Evolutionary conservation across 2,113 vertebrate species (phyloP).

Genomic region (Gobius niger): DNA sequence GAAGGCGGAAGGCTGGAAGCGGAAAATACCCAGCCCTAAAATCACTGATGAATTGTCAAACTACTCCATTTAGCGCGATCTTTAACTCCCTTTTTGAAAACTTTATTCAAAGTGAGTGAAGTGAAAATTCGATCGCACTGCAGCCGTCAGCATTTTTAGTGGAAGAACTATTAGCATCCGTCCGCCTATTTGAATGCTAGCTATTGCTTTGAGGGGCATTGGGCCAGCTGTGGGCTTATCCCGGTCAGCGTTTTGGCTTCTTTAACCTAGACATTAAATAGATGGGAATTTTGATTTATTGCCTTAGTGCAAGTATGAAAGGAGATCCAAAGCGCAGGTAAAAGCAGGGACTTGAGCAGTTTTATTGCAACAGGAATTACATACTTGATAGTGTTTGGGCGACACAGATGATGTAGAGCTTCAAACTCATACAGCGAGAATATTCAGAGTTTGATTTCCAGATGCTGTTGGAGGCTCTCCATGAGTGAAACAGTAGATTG

Average conservation of each 20-base stretch:
- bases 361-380: no score
- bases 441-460: no score
- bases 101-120: neutral
- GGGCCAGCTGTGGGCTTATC: constrained; percentile 9
- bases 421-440: no score
- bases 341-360: no score
- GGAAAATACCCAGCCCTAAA: neutral
- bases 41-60: neutral
- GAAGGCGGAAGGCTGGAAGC: neutral
- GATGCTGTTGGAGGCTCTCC: no score
- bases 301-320: no score
- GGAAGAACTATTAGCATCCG: constrained; percentile 9
- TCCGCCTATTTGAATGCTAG: neutral
- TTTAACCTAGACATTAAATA: no score
- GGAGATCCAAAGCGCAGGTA: no score
- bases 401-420: no score
- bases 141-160: constrained; percentile 22
- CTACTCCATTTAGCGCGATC: neutral
- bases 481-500: no score
- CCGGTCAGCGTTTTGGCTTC: constrained; percentile 10
- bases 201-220: neutral
- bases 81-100: neutral
- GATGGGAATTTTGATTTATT: no score
- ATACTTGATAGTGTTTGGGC: no score
- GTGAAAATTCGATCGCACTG: neutral